Evolutionary conservation across 2,797 vertebrate species (phyloP), one percentile per base, ranked within the genome.

Genomic region (Gorsachius magnificus): DNA sequence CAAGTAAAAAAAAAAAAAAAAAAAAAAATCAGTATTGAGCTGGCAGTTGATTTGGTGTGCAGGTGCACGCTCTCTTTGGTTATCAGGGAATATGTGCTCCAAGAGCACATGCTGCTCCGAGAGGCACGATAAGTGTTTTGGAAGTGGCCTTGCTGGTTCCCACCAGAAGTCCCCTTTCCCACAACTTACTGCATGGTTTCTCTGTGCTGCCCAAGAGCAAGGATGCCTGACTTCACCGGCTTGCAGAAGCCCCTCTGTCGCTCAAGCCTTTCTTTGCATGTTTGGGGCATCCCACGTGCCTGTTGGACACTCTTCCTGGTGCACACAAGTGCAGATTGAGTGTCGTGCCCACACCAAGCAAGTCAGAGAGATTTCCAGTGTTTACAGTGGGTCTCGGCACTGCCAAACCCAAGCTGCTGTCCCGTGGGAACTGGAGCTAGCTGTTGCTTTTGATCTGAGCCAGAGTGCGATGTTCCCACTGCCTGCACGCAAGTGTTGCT

Each of bases 381-480:
- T 94, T 91, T 89, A 57, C 74, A 81, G 51, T 72, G 92, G 79
- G 63, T 54, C 63, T 70, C 0, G 2, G 45, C 4, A 5, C 12
- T 89, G 71, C 82, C 85, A 83, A 65, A 45, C 50, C 29, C 17
- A 2, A 2, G 6, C 68, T 38, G 66, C 71, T 63, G 54, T 84
- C 83, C 79, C 13, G 13, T 89, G 88, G 92, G 92, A 94, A 79
- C 60, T 3, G 71, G 31, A 87, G n/a, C 79, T 87, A 13, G 8
- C 58, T 91, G 90, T 80, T 89, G 70, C 45, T 82, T 94, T 89
- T 72, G 78, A 51, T 54, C 29, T 8, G 28, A 87, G 89, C 45
- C 53, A 5, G 46, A 12, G 64, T 20, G 72, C 31, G 54, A 60
- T n/a, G 36, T 83, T 96, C 83, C 83, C 83, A 48, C 72, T 81